Percentiles rank a stretch among this genome's conserved stretches.
Evolutionary conservation across 1,140 invertebrate species (phyloP).

Genomic region (Procambarus clarkii): DNA sequence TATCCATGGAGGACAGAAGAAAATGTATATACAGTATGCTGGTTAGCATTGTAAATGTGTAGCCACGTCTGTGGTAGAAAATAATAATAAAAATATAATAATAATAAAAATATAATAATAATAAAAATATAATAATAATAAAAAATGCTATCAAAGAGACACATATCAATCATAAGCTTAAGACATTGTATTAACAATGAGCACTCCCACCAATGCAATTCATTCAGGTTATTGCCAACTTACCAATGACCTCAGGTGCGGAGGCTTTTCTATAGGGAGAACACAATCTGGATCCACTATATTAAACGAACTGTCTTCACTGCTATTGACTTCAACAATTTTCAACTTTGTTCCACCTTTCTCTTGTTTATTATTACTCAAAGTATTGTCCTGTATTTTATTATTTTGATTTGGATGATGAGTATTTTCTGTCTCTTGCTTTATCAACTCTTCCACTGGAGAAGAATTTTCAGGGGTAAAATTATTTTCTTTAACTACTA

Average conservation of each 20-base stretch:
- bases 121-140: too few species aligned
- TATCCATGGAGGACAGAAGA: too few species aligned
- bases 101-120: too few species aligned
- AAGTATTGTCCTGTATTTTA: background rate
- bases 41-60: too few species aligned
- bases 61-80: too few species aligned
- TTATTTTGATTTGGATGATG: background rate
- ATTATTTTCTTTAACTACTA: background rate
- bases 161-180: too few species aligned
- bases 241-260: constrained; percentile 51
- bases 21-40: too few species aligned
- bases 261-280: constrained; percentile 49
- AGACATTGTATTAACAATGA: too few species aligned
- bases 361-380: background rate
- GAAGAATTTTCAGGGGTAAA: background rate
- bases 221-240: background rate
- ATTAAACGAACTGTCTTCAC: background rate
- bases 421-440: background rate
- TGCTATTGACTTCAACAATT: constrained; percentile 41
- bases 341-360: constrained; percentile 33
- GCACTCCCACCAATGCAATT: too few species aligned
- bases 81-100: too few species aligned
- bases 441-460: background rate
- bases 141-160: too few species aligned
- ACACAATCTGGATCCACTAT: background rate